Evolutionary conservation across 2,797 vertebrate genomes (phyloP).

Genomic region (Florisuga fusca): DNA sequence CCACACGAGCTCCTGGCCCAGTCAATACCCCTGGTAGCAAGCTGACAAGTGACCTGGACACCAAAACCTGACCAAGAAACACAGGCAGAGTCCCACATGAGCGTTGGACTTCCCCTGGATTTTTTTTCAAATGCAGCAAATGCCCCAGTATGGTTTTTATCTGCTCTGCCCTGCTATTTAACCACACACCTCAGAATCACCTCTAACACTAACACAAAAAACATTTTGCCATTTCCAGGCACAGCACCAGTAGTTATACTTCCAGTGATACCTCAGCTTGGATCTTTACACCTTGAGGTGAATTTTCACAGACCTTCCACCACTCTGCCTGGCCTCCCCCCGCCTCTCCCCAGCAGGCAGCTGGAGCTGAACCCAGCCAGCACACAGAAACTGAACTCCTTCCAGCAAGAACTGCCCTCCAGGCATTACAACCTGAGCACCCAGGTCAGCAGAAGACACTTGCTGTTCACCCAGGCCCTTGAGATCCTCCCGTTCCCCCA

Average conservation of each 20-base stretch:
- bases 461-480: neutral
- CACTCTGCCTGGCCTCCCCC: neutral
- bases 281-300: too few species aligned
- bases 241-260: neutral
- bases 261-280: neutral
- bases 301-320: neutral
- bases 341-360: neutral
- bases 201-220: accelerated
- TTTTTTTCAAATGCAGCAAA: neutral
- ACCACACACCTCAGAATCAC: neutral
- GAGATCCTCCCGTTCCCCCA: neutral
- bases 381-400: accelerated
- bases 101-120: neutral
- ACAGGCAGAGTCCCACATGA: neutral
- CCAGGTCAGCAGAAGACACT: accelerated
- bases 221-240: neutral
- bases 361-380: accelerated
- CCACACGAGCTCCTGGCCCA: neutral
- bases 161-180: neutral
- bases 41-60: accelerated
- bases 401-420: neutral
- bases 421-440: accelerated
- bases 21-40: neutral
- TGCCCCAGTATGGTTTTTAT: neutral
- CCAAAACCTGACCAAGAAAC: neutral